These are phyloP conservation scores for Oncorhynchus clarkii DNA, from an alignment of 2,113 vertebrate species.

Conservation along the genomic window DNA sequence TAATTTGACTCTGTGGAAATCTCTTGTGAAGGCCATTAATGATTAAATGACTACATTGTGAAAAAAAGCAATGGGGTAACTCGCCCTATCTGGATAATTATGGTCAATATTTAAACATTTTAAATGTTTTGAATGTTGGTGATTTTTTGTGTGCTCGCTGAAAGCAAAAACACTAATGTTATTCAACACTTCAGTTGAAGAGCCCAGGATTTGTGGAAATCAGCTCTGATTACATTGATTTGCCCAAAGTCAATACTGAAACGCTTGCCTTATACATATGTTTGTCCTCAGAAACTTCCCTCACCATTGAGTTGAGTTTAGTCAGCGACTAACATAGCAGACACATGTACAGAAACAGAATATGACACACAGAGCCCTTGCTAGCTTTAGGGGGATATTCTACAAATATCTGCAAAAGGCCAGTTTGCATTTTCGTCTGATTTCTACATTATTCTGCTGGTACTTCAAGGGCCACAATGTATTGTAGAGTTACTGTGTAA, in stretches of 20 bases:
- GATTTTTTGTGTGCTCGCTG: background rate
- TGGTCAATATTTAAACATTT: background rate
- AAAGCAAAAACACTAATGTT: background rate
- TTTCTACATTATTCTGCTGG: no score
- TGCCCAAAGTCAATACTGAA: no score
- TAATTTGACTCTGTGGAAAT: background rate
- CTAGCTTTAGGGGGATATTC: background rate
- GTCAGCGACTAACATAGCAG: background rate
- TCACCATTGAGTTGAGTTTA: no score
- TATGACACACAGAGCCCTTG: no score
- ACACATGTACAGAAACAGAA: background rate
- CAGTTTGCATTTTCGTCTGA: no score
- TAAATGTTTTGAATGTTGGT: background rate
- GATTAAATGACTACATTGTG: background rate
- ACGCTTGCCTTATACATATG: no score
- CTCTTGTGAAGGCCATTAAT: background rate
- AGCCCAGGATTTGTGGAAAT: no score
- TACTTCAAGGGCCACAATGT: no score
- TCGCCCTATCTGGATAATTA: background rate
- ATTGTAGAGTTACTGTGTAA: no score
- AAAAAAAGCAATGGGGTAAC: background rate
- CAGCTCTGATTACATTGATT: no score
- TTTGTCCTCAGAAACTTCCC: no score
- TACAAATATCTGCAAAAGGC: background rate
- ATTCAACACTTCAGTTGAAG: no score